Percentiles rank a stretch among this genome's conserved stretches.
Conservation (phyloP, 1,140 invertebrate genomes). For the Centruroides sculpturatus region DNA sequence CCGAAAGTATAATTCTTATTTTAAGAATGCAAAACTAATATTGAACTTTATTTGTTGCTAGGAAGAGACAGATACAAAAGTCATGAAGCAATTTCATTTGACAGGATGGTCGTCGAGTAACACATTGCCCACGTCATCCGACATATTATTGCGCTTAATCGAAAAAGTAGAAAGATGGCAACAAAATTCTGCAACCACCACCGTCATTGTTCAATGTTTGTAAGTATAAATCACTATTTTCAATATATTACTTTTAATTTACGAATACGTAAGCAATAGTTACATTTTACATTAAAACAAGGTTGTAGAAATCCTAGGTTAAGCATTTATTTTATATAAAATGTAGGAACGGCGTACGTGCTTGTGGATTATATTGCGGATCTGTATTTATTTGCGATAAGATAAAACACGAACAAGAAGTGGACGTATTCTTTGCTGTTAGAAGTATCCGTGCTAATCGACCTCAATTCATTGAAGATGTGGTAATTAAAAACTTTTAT, state of each 20-base stretch:
- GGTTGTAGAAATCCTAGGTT: neutral
- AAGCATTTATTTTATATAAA: neutral
- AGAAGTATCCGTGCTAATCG: constrained; percentile 19
- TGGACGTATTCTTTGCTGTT: constrained; percentile 31
- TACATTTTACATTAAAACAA: neutral
- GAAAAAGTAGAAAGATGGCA: neutral
- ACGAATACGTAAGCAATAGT: neutral
- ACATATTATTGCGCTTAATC: neutral
- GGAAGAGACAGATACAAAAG: too few relatives aligned
- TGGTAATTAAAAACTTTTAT: constrained; percentile 1
- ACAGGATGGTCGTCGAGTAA: too few relatives aligned
- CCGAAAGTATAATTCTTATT: too few relatives aligned
- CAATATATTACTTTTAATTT: neutral
- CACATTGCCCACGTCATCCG: neutral
- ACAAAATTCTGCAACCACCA: neutral
- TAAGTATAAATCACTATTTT: neutral
- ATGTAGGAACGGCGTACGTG: constrained; percentile 29
- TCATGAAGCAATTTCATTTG: too few relatives aligned
- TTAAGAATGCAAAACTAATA: too few relatives aligned
- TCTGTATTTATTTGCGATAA: constrained; percentile 26
- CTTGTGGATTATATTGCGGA: constrained; percentile 29
- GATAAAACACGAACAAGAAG: constrained; percentile 28
- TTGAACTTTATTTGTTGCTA: too few relatives aligned
- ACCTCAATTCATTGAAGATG: constrained; percentile 12
- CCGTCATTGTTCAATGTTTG: neutral